phyloP scores from a whole-genome alignment of 2,888 invertebrate genomes.

The Odontocerum albicorne region DNA sequence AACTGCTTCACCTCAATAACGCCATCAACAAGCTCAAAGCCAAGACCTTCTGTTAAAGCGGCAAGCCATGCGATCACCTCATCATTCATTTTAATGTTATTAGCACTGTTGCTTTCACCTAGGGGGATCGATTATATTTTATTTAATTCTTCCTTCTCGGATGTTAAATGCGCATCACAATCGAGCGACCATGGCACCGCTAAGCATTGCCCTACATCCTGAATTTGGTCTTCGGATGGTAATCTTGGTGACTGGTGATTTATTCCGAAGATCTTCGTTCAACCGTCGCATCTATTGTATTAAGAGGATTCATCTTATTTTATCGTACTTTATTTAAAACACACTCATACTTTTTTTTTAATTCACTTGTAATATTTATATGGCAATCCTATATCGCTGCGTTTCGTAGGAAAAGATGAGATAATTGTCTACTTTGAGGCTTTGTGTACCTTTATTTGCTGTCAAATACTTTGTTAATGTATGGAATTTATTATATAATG shows the following conservation, averaged over 20 bases:
- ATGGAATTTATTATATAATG: conserved; percentile 27
- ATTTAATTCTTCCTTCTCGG: not conserved
- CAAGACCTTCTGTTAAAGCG: conserved; percentile 59
- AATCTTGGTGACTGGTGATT: too few relatives aligned
- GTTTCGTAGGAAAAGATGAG: not conserved
- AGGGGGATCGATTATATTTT: conserved; percentile 20
- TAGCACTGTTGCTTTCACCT: conserved; percentile 21
- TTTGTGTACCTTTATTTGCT: conserved; percentile 20
- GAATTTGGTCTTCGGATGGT: too few relatives aligned
- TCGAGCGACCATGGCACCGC: not conserved
- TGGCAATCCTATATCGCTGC: conserved; percentile 11
- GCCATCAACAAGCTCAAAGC: conserved; percentile 84
- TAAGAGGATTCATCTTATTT: conserved; percentile 32
- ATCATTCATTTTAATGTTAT: conserved; percentile 11
- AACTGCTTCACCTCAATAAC: conserved; percentile 84
- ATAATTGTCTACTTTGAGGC: not conserved
- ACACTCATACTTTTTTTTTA: conserved; percentile 21
- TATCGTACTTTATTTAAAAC: conserved; percentile 21
- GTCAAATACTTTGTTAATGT: conserved; percentile 27
- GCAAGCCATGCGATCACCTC: too few relatives aligned
- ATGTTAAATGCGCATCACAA: not conserved
- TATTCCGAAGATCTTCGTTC: conserved; percentile 22
- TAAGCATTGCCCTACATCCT: too few relatives aligned
- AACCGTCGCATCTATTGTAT: conserved; percentile 34
- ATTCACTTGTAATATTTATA: conserved; percentile 28